A percentile compares a stretch with the other conserved stretches of the same genome.
These are phyloP conservation scores for Oasisia sp. DNA, from an alignment of 2,888 invertebrate genomes.

Conservation along the genomic window DNA sequence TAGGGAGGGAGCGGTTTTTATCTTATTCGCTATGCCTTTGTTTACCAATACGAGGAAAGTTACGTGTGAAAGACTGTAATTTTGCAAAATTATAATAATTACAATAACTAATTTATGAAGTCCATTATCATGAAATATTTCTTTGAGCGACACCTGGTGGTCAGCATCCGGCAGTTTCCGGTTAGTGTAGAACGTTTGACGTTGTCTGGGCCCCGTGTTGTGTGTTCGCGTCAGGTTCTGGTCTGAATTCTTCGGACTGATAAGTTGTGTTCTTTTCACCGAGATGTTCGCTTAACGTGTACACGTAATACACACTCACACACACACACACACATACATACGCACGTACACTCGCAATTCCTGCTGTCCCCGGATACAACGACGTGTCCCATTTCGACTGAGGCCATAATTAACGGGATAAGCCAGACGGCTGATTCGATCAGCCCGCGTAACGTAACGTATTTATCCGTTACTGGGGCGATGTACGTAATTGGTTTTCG, in stretches of 20 bases:
- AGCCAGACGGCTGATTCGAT: not conserved
- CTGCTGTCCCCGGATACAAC: not conserved
- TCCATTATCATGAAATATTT: not conserved
- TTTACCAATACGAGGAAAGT: not conserved
- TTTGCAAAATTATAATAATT: not conserved
- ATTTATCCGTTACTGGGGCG: not conserved
- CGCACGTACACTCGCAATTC: not conserved
- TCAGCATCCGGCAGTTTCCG: not conserved
- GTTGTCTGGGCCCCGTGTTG: not conserved
- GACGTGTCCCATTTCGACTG: not conserved
- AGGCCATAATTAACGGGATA: not conserved
- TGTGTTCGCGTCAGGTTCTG: not conserved
- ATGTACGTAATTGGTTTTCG: slow-evolving; percentile 1
- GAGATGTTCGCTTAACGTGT: not conserved
- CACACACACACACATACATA: not conserved
- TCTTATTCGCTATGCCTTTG: not conserved
- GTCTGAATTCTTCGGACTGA: not conserved
- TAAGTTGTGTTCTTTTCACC: not conserved
- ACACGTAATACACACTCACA: slow-evolving; percentile 12
- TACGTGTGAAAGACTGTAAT: not conserved
- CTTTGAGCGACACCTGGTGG: not conserved
- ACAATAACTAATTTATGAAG: not conserved
- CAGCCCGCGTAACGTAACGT: not conserved
- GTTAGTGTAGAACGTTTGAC: not conserved
- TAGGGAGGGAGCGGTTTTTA: not conserved